These are phyloP conservation scores for Orientallactaga bullata DNA, from an alignment of 2,113 vertebrate genomes.

Conservation along the genomic window DNA sequence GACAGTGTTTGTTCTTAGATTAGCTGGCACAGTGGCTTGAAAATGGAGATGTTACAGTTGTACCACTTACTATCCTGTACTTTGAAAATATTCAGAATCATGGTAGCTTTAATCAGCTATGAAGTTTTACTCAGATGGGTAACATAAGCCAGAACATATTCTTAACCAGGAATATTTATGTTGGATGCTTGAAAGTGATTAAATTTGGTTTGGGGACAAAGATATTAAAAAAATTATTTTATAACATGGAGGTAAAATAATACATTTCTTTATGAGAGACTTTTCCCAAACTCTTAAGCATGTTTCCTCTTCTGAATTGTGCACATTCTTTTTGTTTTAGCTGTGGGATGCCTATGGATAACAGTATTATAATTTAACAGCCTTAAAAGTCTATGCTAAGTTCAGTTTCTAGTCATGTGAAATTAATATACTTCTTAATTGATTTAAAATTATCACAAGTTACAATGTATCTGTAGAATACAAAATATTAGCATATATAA, in stretches of 20 bases:
- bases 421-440: background rate
- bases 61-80: background rate
- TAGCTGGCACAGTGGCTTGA: slow-evolving; percentile 13
- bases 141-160: slow-evolving; percentile 3
- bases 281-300: slow-evolving; percentile 30
- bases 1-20: background rate
- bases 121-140: background rate
- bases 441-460: slow-evolving; percentile 17
- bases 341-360: slow-evolving; percentile 14
- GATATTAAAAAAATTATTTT: background rate
- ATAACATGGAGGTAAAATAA: background rate
- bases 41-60: background rate
- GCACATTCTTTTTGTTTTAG: slow-evolving; percentile 14
- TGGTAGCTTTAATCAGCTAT: background rate
- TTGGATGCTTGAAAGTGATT: background rate
- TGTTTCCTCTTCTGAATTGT: background rate
- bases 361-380: background rate
- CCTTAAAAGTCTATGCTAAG: background rate
- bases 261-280: background rate
- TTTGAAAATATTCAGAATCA: slow-evolving; percentile 35
- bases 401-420: background rate
- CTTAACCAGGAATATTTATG: slow-evolving; percentile 50
- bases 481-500: slow-evolving; percentile 5
- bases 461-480: background rate
- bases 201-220: background rate